Evolutionary conservation across 2,797 vertebrate genomes (phyloP).

Genomic region (Austrolebias charrua): DNA sequence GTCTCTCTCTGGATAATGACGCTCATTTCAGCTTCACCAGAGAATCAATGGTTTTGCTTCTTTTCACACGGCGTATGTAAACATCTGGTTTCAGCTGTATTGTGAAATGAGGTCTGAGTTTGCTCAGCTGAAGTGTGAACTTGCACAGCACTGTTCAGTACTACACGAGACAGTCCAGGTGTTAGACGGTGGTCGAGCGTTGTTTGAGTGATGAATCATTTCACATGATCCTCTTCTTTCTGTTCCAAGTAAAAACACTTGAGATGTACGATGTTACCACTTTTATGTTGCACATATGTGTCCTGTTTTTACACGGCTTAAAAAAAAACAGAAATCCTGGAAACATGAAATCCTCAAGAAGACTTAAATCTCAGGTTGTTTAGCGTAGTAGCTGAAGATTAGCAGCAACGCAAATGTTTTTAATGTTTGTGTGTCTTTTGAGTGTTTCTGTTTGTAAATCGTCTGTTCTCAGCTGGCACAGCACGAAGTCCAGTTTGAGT

Average conservation of each 20-base stretch:
- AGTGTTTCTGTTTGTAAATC: not conserved
- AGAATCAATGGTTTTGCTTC: too few relatives aligned
- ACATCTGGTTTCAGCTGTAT: too few relatives aligned
- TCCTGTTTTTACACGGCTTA: not conserved
- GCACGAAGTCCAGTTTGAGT: not conserved
- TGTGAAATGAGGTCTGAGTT: not conserved
- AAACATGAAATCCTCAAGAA: not conserved
- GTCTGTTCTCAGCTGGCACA: not conserved
- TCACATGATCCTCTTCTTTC: constrained; percentile 7
- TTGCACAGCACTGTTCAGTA: not conserved
- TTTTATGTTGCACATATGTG: not conserved
- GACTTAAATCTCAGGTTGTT: not conserved
- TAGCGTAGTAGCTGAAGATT: not conserved
- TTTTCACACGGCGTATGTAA: too few relatives aligned
- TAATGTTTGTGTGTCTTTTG: not conserved
- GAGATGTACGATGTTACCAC: constrained; percentile 1
- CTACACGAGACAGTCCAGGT: not conserved
- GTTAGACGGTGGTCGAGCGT: constrained; percentile 8
- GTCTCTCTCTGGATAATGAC: too few relatives aligned
- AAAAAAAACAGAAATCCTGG: too few relatives aligned
- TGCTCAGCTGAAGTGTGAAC: not conserved
- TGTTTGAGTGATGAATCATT: constrained; percentile 27
- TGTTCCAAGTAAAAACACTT: not conserved
- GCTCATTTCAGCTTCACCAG: too few relatives aligned
- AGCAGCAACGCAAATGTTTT: not conserved